Conservation (phyloP, 1,140 invertebrate species). For the Trinorchestia longiramus region DNA sequence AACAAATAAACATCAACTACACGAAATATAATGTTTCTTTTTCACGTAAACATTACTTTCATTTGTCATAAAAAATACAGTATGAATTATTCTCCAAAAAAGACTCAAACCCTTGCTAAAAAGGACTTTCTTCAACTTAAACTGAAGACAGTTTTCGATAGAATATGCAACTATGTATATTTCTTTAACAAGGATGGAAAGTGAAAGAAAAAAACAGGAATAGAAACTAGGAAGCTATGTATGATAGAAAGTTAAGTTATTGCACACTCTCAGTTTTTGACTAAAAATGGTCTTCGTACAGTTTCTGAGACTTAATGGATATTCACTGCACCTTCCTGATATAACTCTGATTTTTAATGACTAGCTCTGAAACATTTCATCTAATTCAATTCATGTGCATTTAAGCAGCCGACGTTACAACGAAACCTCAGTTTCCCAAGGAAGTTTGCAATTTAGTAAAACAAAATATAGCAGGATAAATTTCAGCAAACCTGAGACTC, state of each 20-base stretch:
- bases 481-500: background rate
- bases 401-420: background rate
- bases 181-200: background rate
- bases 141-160: background rate
- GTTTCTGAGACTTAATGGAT: background rate
- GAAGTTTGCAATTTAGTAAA: background rate
- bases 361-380: background rate
- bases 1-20: too few species aligned
- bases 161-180: background rate
- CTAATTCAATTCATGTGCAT: background rate
- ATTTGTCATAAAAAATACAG: background rate
- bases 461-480: background rate
- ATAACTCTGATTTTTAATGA: background rate
- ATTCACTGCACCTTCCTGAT: background rate
- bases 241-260: background rate
- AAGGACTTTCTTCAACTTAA: background rate
- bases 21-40: too few species aligned
- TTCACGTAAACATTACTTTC: too few species aligned
- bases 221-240: background rate
- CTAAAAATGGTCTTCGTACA: background rate
- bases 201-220: background rate
- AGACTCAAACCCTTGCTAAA: background rate
- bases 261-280: background rate
- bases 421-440: background rate
- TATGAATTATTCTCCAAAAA: background rate